These are phyloP conservation scores for Oedothorax gibbosus DNA, from an alignment of 1,140 invertebrate genomes.

Conservation along the genomic window DNA sequence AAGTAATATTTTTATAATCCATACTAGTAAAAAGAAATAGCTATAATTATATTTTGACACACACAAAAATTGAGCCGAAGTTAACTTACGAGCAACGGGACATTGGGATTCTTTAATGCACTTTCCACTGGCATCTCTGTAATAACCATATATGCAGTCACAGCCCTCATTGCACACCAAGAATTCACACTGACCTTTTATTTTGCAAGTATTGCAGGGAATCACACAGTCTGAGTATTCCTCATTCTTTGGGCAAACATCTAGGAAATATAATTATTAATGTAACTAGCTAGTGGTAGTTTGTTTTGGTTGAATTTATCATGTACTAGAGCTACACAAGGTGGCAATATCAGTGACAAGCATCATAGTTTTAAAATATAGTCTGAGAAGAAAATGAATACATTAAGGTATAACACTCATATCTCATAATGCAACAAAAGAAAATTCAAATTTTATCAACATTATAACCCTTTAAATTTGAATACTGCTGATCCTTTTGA, in stretches of 20 bases:
- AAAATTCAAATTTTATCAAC: too few relatives aligned
- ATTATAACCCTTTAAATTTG: too few relatives aligned
- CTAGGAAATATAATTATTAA: not conserved
- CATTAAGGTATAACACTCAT: too few relatives aligned
- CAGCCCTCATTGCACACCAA: slow-evolving; percentile 26
- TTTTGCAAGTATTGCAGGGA: slow-evolving; percentile 32
- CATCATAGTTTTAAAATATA: too few relatives aligned
- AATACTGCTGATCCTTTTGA: too few relatives aligned
- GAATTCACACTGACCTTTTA: slow-evolving; percentile 21
- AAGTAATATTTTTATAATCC: too few relatives aligned
- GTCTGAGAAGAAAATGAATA: too few relatives aligned
- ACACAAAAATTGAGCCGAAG: not conserved
- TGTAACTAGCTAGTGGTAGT: not conserved
- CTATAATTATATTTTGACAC: not conserved
- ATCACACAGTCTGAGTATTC: not conserved
- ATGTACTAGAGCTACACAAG: too few relatives aligned
- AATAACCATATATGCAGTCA: slow-evolving; percentile 32
- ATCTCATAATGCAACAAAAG: too few relatives aligned
- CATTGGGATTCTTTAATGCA: slow-evolving; percentile 30
- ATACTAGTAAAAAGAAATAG: not conserved
- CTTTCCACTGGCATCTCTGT: slow-evolving; percentile 17
- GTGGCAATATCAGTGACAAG: too few relatives aligned
- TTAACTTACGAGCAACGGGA: not conserved
- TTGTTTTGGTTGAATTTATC: not conserved
- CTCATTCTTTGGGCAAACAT: slow-evolving; percentile 3